phyloP scores from a whole-genome alignment of 2,113 vertebrate species.

The Myiozetetes cayanensis region DNA sequence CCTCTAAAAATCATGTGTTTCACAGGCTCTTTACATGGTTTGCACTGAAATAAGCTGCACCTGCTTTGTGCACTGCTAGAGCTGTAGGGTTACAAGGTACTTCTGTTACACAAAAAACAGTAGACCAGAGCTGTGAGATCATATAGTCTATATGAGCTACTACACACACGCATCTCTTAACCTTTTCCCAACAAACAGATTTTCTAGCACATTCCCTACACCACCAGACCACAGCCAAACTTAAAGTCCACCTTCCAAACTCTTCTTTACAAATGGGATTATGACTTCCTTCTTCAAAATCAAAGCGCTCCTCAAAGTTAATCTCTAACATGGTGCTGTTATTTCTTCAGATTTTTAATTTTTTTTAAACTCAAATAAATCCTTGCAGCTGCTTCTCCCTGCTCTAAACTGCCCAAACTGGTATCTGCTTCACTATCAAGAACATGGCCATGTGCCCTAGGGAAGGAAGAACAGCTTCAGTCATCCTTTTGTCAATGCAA shows the following conservation, averaged over 20 bases:
- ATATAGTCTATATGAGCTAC: accelerated
- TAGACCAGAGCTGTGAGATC: not conserved
- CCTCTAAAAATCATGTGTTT: accelerated
- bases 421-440: not conserved
- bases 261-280: not conserved
- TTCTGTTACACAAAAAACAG: not conserved
- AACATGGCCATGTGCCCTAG: accelerated
- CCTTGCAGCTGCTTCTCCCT: not conserved
- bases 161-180: not conserved
- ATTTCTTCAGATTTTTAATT: not conserved
- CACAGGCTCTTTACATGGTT: not conserved
- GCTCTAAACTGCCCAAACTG: not conserved
- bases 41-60: not conserved
- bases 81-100: not conserved
- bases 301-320: not conserved
- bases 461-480: not conserved
- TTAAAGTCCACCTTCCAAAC: not conserved
- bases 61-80: not conserved
- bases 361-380: not conserved
- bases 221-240: not conserved
- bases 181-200: not conserved
- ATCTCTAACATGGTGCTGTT: accelerated
- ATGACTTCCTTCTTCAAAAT: not conserved
- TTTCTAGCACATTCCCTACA: not conserved
- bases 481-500: accelerated